These are phyloP conservation scores for Glareola pratincola DNA, from an alignment of 2,113 vertebrate species.

Conservation along the genomic window DNA sequence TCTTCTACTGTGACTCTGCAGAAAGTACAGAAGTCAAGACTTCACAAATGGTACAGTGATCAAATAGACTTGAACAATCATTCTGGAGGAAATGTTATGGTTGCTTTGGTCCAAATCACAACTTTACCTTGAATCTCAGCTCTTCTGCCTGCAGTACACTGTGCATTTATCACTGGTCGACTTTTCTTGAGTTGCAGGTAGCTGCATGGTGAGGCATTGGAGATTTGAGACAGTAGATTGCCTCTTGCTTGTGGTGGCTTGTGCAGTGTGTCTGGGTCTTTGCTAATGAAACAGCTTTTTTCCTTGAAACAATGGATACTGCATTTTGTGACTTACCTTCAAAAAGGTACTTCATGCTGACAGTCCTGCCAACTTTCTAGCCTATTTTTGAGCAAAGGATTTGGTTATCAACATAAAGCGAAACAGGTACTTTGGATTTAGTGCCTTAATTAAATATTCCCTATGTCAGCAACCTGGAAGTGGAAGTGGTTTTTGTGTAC, in stretches of 20 bases:
- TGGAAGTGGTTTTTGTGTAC: background rate
- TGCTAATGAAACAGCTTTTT: background rate
- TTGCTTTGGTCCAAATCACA: background rate
- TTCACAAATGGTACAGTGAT: background rate
- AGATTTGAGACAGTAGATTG: background rate
- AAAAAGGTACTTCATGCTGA: background rate
- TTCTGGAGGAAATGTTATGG: background rate
- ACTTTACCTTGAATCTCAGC: background rate
- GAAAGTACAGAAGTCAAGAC: background rate
- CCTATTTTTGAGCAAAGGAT: background rate
- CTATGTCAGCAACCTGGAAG: background rate
- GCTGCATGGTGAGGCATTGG: background rate
- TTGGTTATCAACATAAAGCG: background rate
- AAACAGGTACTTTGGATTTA: background rate
- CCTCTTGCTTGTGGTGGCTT: background rate
- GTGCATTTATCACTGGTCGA: background rate
- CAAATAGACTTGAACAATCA: background rate
- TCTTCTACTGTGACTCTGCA: background rate
- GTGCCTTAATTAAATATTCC: background rate
- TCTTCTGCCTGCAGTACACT: background rate
- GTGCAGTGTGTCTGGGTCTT: background rate
- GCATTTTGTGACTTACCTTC: background rate
- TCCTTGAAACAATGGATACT: background rate
- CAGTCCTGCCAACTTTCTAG: background rate
- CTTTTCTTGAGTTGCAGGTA: background rate